A percentile compares a stretch with the other conserved stretches of the same genome.
Conservation (phyloP, 2,888 invertebrate species). For the Scelioninae gen. 2 region DNA sequence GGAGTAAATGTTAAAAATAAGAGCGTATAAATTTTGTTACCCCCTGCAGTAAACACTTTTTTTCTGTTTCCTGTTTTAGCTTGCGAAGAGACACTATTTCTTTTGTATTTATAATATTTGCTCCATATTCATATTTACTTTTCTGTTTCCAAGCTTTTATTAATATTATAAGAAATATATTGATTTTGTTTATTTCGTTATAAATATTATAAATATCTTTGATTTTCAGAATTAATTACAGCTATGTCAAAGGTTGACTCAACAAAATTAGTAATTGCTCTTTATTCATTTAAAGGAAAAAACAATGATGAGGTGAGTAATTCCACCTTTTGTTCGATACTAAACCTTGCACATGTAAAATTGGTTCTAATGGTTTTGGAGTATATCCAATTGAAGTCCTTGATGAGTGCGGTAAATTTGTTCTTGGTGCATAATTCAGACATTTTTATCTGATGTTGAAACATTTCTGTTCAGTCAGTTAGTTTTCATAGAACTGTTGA, state of each 20-base stretch:
- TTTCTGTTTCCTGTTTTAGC: no score
- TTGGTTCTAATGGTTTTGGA: slow-evolving; percentile 37
- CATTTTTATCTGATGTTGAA: no score
- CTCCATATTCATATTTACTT: no score
- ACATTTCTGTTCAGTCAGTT: neutral
- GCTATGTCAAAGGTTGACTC: slow-evolving; percentile 66
- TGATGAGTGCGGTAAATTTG: slow-evolving; percentile 13
- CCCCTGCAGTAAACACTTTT: no score
- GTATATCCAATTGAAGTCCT: slow-evolving; percentile 40
- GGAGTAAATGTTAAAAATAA: no score
- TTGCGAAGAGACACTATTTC: no score
- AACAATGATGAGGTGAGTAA: slow-evolving; percentile 94
- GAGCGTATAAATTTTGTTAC: no score
- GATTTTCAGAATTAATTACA: slow-evolving; percentile 29
- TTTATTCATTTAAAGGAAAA: slow-evolving; percentile 95
- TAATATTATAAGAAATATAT: no score
- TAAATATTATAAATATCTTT: neutral
- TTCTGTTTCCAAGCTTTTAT: no score
- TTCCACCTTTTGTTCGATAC: neutral
- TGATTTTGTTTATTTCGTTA: no score
- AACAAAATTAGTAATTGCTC: slow-evolving; percentile 85
- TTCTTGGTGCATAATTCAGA: slow-evolving; percentile 9
- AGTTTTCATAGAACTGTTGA: no score
- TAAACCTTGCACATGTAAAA: slow-evolving; percentile 11
- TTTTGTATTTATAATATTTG: no score